These are phyloP conservation scores for Scomberomorus guttatus DNA, from an alignment of 2,797 vertebrate genomes.

Conservation along the genomic window DNA sequence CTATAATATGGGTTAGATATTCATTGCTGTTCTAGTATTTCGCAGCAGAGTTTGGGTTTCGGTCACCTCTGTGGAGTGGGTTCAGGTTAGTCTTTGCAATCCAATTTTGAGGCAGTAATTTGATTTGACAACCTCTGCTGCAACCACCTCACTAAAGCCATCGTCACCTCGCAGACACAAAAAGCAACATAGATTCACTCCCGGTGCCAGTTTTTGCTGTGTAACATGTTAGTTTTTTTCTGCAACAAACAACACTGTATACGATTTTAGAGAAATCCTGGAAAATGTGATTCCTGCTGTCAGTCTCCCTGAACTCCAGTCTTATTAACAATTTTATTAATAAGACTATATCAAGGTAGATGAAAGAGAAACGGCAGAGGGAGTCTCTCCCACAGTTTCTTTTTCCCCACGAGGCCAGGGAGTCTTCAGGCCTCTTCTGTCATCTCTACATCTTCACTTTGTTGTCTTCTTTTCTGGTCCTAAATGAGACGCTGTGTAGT, in stretches of 20 bases:
- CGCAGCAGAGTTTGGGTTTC: not conserved
- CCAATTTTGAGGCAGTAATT: slow-evolving; percentile 51
- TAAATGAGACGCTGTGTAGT: slow-evolving; percentile 59
- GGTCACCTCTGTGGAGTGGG: slow-evolving; percentile 36
- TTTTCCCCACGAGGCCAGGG: slow-evolving; percentile 15
- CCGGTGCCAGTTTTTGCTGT: not conserved
- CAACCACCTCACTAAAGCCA: slow-evolving; percentile 16
- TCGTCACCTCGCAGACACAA: slow-evolving; percentile 30
- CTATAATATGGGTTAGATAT: slow-evolving; percentile 27
- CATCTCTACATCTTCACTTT: slow-evolving; percentile 62
- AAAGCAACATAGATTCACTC: slow-evolving; percentile 29
- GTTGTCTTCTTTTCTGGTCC: slow-evolving; percentile 56
- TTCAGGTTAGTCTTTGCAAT: slow-evolving; percentile 49
- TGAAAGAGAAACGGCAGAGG: slow-evolving; percentile 26
- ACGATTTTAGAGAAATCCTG: not conserved
- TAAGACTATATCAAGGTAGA: slow-evolving; percentile 11
- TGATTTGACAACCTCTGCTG: slow-evolving; percentile 46
- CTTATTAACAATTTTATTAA: slow-evolving; percentile 11
- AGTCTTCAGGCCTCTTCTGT: slow-evolving; percentile 55
- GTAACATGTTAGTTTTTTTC: too few relatives aligned
- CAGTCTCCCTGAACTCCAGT: not conserved
- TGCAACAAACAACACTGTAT: not conserved
- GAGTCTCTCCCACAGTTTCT: slow-evolving; percentile 6
- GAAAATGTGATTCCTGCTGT: not conserved
- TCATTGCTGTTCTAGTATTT: slow-evolving; percentile 28